A percentile compares a stretch with the other conserved stretches of the same genome.
These are phyloP conservation scores for Aplocera efformata DNA, from an alignment of 2,888 invertebrate genomes.

Conservation along the genomic window DNA sequence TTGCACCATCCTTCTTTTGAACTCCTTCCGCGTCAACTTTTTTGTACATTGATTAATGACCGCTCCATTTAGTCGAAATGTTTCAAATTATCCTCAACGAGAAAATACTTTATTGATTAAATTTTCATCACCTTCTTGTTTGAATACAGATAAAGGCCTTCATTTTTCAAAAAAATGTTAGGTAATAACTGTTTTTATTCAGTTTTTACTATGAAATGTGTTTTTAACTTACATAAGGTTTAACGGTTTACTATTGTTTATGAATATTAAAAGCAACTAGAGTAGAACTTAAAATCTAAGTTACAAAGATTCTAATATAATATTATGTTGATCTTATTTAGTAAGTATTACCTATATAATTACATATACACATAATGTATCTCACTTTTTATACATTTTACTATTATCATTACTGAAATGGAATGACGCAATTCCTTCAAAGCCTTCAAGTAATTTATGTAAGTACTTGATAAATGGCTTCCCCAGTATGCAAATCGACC, in stretches of 20 bases:
- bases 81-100: slow-evolving; percentile 40
- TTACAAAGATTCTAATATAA: no score
- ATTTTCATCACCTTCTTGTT: slow-evolving; percentile 28
- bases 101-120: slow-evolving; percentile 44
- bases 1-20: slow-evolving; percentile 48
- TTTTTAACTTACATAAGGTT: no score
- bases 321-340: no score
- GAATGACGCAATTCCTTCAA: not conserved
- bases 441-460: slow-evolving; percentile 2
- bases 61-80: slow-evolving; percentile 44
- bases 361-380: no score
- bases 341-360: no score
- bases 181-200: no score
- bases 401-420: not conserved
- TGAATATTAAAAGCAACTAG: no score
- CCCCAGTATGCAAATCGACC: slow-evolving; percentile 34
- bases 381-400: no score
- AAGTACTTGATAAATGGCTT: slow-evolving; percentile 22
- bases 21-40: slow-evolving; percentile 53
- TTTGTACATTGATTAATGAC: slow-evolving; percentile 59
- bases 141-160: slow-evolving; percentile 15
- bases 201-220: no score
- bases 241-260: no score
- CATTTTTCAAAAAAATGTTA: not conserved
- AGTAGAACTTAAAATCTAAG: no score